phyloP scores from a whole-genome alignment of 1,140 invertebrate genomes.

The Brachionus asplanchnoidis region DNA sequence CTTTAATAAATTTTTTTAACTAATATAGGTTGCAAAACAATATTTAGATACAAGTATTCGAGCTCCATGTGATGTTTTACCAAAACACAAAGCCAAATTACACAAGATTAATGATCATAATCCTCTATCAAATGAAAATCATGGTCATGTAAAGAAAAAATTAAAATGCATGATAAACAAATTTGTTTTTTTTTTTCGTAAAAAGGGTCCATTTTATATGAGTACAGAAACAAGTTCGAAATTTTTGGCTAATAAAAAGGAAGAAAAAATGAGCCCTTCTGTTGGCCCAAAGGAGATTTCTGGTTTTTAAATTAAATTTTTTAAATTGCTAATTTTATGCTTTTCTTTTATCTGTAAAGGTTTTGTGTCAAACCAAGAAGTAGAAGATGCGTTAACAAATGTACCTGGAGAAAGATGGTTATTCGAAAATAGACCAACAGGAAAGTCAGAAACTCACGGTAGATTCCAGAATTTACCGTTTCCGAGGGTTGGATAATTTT shows the following conservation, averaged over 20 bases:
- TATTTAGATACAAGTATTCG: slow-evolving; percentile 17
- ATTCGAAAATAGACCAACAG: slow-evolving; percentile 7
- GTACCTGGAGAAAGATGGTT: slow-evolving; percentile 5
- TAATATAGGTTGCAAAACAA: neutral
- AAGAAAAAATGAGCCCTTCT: neutral
- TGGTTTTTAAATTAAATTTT: neutral
- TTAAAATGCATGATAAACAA: neutral
- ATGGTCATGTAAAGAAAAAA: slow-evolving; percentile 2
- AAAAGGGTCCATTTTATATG: slow-evolving; percentile 12
- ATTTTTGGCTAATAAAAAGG: neutral
- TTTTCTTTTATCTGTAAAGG: neutral
- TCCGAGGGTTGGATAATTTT: neutral
- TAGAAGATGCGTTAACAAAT: neutral
- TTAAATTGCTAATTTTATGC: too few species aligned
- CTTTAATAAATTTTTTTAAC: neutral
- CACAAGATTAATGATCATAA: slow-evolving; percentile 14
- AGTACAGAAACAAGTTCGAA: neutral
- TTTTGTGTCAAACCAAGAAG: slow-evolving; percentile 14
- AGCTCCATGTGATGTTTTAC: slow-evolving; percentile 25
- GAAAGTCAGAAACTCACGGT: neutral
- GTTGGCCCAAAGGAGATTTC: slow-evolving; percentile 21
- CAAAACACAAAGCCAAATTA: neutral
- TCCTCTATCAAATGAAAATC: slow-evolving; percentile 9
- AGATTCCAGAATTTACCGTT: slow-evolving; percentile 14
- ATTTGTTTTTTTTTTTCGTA: neutral